A percentile compares a stretch with the other conserved stretches of the same genome.
These are phyloP conservation scores for Aulostomus chinensis DNA, from an alignment of 2,797 vertebrate species.

Conservation along the genomic window DNA sequence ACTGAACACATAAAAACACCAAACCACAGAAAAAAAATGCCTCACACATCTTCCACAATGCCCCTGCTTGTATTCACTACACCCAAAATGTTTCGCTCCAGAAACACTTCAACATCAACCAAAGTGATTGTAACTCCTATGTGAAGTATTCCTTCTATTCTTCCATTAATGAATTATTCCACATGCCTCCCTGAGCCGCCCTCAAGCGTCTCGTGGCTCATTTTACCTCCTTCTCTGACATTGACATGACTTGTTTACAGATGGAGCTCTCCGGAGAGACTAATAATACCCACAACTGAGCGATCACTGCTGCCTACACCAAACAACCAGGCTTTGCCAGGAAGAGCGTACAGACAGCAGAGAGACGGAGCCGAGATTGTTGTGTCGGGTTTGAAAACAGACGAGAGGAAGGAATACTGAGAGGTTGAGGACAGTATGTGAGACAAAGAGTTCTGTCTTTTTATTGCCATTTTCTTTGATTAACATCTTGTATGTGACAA, in stretches of 20 bases:
- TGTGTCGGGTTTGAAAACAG: constrained; percentile 8
- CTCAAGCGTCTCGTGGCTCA: constrained; percentile 9
- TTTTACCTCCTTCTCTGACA: constrained; percentile 40
- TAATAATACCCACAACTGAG: constrained; percentile 51
- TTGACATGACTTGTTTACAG: constrained; percentile 51
- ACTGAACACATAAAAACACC: too few relatives aligned
- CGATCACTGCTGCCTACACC: constrained; percentile 41
- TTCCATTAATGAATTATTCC: neutral
- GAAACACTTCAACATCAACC: too few relatives aligned
- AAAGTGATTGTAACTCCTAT: too few relatives aligned
- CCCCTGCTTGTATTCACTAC: too few relatives aligned
- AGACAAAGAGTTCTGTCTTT: too few relatives aligned
- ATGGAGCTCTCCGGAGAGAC: constrained; percentile 35
- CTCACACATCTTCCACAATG: too few relatives aligned
- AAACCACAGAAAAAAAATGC: too few relatives aligned
- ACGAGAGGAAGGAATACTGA: constrained; percentile 1
- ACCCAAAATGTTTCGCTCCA: too few relatives aligned
- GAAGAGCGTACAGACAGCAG: constrained; percentile 17
- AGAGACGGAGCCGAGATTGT: constrained; percentile 2
- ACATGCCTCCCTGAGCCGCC: neutral
- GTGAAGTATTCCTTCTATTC: neutral
- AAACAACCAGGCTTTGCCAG: constrained; percentile 2
- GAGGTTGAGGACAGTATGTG: too few relatives aligned
- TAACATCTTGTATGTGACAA: too few relatives aligned
- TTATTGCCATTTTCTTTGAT: too few relatives aligned